Base-by-base conservation (phyloP, 1,140 invertebrate genomes). In the Sminthurinus signatus region DNA sequence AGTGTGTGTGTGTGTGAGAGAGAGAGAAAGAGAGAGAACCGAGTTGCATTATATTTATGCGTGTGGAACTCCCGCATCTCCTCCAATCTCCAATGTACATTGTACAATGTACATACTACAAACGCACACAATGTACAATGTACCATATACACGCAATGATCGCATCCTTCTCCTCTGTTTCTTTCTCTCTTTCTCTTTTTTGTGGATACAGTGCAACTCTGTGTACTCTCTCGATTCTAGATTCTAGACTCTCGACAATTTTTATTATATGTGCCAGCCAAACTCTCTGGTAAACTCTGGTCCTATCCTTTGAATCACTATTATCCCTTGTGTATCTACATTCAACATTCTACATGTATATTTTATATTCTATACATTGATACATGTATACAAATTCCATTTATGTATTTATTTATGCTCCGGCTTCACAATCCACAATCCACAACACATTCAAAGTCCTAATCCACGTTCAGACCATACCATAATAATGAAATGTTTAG, bases 401-500 rank as follows among this genome's bases (percentile, higher is more conserved):
- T 36, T 8, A 8, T 36, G 15, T 36, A 8, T 8, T 36, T 36
- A 36, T 36, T 8, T 36, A 15, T 36, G 32, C 19, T 4, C 44
- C 44, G 50, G 25, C 50, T 25, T 25, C 27, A 25, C 23, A 27
- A 52, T 52, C 50, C 27, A 28, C 10, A 27, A 28, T 52, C 5
- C 32, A 36, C 32, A 36, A 36, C 32, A 36, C 32, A 36, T 15
- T 8, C 32, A 36, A 5, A 36, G n/a, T n/a, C n/a, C n/a, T n/a
- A n/a, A n/a, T n/a, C 32, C 5, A 36, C 15, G 27, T 52, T 10
- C 50, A 14, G 27, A 52, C 23, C 50, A 52, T 52, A 23, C 50
- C 50, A 52, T 52, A 52, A 52, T 52, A 52, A 52, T 52, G 50
- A 52, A 52, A 52, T 52, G 50, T 52, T 52, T 52, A 52, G 50